A percentile compares a stretch with the other conserved stretches of the same genome.
Evolutionary conservation across 2,888 invertebrate species (phyloP).

Genomic region (Rhamnusium bicolor): DNA sequence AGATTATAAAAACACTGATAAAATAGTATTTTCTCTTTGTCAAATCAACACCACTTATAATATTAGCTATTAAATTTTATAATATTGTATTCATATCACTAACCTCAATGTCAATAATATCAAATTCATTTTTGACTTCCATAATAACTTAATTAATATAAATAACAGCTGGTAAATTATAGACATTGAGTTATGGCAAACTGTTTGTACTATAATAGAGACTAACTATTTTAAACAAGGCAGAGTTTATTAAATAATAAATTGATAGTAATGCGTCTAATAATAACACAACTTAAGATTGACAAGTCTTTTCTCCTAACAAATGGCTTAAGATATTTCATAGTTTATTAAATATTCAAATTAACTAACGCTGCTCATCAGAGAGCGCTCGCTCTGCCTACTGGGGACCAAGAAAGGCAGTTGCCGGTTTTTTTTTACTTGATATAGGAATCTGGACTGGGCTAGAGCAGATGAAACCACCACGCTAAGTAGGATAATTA

Average conservation of each 20-base stretch:
- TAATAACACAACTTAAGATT: slow-evolving; percentile 49
- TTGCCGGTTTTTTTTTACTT: slow-evolving; percentile 28
- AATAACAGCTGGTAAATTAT: slow-evolving; percentile 18
- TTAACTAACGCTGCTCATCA: slow-evolving; percentile 34
- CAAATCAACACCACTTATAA: too few species aligned
- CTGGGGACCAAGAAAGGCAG: slow-evolving; percentile 19
- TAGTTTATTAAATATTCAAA: slow-evolving; percentile 51
- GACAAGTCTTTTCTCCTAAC: slow-evolving; percentile 51
- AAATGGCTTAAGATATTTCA: slow-evolving; percentile 54
- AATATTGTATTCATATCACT: neutral
- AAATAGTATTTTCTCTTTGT: too few species aligned
- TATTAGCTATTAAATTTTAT: too few species aligned
- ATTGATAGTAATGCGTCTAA: slow-evolving; percentile 42
- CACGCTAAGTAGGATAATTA: slow-evolving; percentile 52
- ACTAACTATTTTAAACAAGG: slow-evolving; percentile 42
- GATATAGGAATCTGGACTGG: slow-evolving; percentile 26
- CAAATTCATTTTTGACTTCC: neutral
- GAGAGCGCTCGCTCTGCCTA: slow-evolving; percentile 22
- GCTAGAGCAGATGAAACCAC: slow-evolving; percentile 48
- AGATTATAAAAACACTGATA: too few species aligned
- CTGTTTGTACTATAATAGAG: slow-evolving; percentile 44
- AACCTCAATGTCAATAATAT: neutral
- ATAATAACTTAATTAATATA: slow-evolving; percentile 31
- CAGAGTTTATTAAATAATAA: slow-evolving; percentile 40
- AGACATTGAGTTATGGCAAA: slow-evolving; percentile 43